A percentile compares a stretch with the other conserved stretches of the same genome.
phyloP scores from a whole-genome alignment of 2,888 invertebrate species.

The Baccha elongata region DNA sequence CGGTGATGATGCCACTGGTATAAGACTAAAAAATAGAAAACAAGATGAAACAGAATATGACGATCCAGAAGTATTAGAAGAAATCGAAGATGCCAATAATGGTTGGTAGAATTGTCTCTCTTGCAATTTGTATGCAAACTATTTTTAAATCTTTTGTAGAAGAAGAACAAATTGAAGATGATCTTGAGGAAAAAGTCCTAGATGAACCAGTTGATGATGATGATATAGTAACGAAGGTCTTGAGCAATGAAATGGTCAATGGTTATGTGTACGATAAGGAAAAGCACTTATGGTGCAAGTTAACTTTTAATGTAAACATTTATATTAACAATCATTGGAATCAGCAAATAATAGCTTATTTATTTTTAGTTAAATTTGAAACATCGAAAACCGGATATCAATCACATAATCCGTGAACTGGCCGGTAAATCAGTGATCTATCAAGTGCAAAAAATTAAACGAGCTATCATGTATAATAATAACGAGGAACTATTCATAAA shows the following conservation, averaged over 20 bases:
- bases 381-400: constrained; percentile 88
- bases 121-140: neutral
- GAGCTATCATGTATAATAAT: constrained; percentile 91
- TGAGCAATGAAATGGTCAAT: constrained; percentile 79
- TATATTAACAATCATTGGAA: neutral
- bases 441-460: constrained; percentile 90
- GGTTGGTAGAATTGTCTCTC: constrained; percentile 72
- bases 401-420: constrained; percentile 88
- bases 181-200: constrained; percentile 68
- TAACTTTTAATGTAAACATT: constrained; percentile 87
- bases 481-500: constrained; percentile 87
- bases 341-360: constrained; percentile 14
- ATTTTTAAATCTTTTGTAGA: constrained; percentile 3
- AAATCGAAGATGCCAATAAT: constrained; percentile 82
- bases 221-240: constrained; percentile 77
- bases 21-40: constrained; percentile 84
- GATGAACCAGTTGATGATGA: constrained; percentile 34
- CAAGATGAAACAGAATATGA: constrained; percentile 87
- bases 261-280: constrained; percentile 90
- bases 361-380: constrained; percentile 83
- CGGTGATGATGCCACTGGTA: constrained; percentile 81
- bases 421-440: constrained; percentile 89
- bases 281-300: constrained; percentile 91
- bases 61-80: constrained; percentile 86
- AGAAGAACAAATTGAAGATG: constrained; percentile 75